phyloP scores from a whole-genome alignment of 2,797 vertebrate genomes.

The Kryptopterus vitreolus region DNA sequence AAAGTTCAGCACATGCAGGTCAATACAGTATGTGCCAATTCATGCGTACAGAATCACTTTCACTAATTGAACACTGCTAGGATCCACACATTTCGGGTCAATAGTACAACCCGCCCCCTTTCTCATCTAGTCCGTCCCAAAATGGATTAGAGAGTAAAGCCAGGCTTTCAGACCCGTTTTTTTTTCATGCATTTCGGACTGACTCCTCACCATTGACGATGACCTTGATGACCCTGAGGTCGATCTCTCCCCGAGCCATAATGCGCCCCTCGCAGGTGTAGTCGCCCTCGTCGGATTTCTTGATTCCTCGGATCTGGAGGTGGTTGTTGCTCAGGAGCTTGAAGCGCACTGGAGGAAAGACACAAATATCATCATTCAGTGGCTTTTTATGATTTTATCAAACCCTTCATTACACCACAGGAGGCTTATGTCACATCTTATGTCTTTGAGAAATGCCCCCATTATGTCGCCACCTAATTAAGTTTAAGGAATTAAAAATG shows the following conservation, averaged over 20 bases:
- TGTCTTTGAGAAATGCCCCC: not conserved
- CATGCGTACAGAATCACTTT: not conserved
- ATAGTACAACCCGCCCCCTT: not conserved
- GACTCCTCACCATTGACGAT: conserved; percentile 89
- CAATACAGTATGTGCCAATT: not conserved
- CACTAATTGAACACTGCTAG: conserved; percentile 18
- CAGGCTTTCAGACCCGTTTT: conserved; percentile 10
- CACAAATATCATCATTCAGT: conserved; percentile 40
- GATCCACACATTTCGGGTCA: not conserved
- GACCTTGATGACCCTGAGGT: conserved; percentile 91
- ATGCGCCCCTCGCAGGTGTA: conserved; percentile 95
- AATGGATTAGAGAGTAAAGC: conserved; percentile 15
- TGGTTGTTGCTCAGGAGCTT: conserved; percentile 85
- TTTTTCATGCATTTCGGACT: conserved; percentile 10
- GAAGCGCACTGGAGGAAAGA: conserved; percentile 79
- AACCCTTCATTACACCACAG: conserved; percentile 47
- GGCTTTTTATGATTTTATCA: conserved; percentile 47
- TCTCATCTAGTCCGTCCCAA: not conserved
- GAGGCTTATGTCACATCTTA: conserved; percentile 6
- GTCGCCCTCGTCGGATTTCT: conserved; percentile 92
- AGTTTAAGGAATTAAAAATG: not conserved
- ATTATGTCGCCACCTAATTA: not conserved
- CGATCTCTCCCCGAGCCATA: conserved; percentile 91
- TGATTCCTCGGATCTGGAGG: conserved; percentile 92
- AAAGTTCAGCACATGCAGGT: conserved; percentile 9